Evolutionary conservation across 2,888 invertebrate species (phyloP), one percentile per base, ranked within the genome.

Genomic region (Dioctria linearis): DNA sequence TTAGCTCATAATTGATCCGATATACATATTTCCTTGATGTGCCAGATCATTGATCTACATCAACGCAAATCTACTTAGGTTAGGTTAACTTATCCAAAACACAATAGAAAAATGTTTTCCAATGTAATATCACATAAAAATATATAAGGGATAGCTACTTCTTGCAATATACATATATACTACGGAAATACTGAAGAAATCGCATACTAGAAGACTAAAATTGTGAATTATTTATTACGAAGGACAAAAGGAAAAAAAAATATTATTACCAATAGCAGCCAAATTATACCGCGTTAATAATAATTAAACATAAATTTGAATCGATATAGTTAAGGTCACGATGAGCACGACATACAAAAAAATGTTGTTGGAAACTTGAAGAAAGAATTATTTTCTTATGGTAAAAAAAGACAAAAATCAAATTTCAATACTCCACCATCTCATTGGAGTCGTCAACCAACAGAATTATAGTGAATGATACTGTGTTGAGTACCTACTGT

Each of bases 321-420:
- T 69, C 37, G 69, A 69, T 69, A 69, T 69, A 69, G 69, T 49
- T 69, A 54, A 69, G 69, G 69, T 69, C 69, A 69, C 69, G 39
- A 69, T 69, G 69, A 51, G 39, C 69, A 69, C 69, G 69, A 69
- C 46, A 67, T 43, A 46, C 67, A 67, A 67, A 67, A 67, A 67
- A 42, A 49, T 69, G 2, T 69, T 69, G 49, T 69, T 51, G 69
- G 39, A 69, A 69, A 51, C 49, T 69, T 69, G 54, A 69, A 25
- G 25, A 25, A 69, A n/a, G 37, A 49, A 39, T n/a, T 13, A 46
- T 69, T 39, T 69, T 69, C 69, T 49, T 25, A 49, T n/a, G 54
- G 54, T n/a, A 54, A 54, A 54, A 54, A 11, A 25, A 61, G 1
- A 4, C 3, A 25, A 25, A 61, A 11, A 61, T 13, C 61, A 25